A percentile compares a stretch with the other conserved stretches of the same genome.
phyloP scores from a whole-genome alignment of 1,140 invertebrate species.

The Apis dorsata region DNA sequence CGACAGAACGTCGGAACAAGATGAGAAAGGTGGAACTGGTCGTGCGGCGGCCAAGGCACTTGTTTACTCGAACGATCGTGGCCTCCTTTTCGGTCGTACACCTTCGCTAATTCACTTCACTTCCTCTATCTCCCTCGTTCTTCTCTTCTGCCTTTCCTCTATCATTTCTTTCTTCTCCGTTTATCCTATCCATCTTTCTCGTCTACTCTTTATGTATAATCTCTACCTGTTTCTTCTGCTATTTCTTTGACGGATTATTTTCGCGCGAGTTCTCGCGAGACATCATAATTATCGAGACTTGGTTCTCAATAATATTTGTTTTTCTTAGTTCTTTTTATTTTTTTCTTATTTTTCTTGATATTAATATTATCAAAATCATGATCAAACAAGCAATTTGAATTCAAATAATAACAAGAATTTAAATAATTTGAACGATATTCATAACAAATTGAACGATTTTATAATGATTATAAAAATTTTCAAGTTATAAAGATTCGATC shows the following conservation, averaged over 20 bases:
- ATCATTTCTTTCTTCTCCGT: slow-evolving; percentile 41
- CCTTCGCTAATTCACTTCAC: slow-evolving; percentile 73
- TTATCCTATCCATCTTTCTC: not conserved
- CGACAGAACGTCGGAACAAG: slow-evolving; percentile 56
- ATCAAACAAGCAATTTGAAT: too few species aligned
- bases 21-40: slow-evolving; percentile 58
- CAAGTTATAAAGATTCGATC: too few species aligned
- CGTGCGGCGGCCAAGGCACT: slow-evolving; percentile 66
- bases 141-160: slow-evolving; percentile 52
- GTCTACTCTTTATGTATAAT: slow-evolving; percentile 10
- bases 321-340: too few species aligned
- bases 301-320: not conserved
- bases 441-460: too few species aligned
- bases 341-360: too few species aligned
- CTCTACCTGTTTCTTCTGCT: slow-evolving; percentile 19
- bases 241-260: slow-evolving; percentile 21
- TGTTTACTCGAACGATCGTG: slow-evolving; percentile 72
- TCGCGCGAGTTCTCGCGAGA: not conserved
- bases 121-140: slow-evolving; percentile 64
- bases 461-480: too few species aligned
- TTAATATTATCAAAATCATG: too few species aligned
- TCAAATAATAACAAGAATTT: too few species aligned
- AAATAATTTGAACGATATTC: too few species aligned
- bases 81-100: slow-evolving; percentile 74
- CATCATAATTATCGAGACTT: slow-evolving; percentile 14